These are phyloP conservation scores for Hipposideros armiger DNA, from an alignment of 2,113 vertebrate species.

Conservation along the genomic window DNA sequence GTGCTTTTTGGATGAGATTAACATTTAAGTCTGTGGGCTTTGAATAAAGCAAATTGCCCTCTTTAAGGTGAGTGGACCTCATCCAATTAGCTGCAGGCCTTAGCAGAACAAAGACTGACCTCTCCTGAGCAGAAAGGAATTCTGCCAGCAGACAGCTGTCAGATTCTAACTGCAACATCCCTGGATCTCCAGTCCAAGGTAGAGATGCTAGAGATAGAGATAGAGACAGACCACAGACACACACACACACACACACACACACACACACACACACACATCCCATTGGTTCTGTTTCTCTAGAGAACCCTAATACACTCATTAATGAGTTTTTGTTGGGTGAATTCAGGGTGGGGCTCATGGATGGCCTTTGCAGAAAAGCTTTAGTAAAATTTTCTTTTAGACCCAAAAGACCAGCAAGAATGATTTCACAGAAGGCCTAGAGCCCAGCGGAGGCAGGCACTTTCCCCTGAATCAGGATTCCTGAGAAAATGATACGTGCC, in stretches of 20 bases:
- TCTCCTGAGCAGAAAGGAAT: not conserved
- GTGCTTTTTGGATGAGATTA: not conserved
- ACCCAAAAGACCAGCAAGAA: not conserved
- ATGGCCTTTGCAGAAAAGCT: constrained; percentile 10
- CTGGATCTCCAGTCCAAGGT: not conserved
- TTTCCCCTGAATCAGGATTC: not conserved
- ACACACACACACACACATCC: not conserved
- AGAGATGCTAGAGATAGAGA: not conserved
- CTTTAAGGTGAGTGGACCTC: not conserved
- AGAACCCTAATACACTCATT: not conserved
- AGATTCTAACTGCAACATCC: not conserved
- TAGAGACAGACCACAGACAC: not conserved
- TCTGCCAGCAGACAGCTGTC: not conserved
- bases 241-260: not conserved
- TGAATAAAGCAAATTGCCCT: not conserved
- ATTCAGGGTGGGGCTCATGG: not conserved
- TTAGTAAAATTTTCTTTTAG: not conserved
- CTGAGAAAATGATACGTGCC: not conserved
- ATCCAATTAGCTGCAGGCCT: not conserved
- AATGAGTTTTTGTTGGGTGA: not conserved
- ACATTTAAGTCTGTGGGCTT: not conserved
- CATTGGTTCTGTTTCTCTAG: not conserved
- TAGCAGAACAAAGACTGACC: not conserved
- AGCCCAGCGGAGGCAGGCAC: not conserved
- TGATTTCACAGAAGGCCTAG: not conserved